A percentile compares a stretch with the other conserved stretches of the same genome.
Conservation (phyloP, 2,113 vertebrate genomes). For the Microcebus ravelobensis region DNA sequence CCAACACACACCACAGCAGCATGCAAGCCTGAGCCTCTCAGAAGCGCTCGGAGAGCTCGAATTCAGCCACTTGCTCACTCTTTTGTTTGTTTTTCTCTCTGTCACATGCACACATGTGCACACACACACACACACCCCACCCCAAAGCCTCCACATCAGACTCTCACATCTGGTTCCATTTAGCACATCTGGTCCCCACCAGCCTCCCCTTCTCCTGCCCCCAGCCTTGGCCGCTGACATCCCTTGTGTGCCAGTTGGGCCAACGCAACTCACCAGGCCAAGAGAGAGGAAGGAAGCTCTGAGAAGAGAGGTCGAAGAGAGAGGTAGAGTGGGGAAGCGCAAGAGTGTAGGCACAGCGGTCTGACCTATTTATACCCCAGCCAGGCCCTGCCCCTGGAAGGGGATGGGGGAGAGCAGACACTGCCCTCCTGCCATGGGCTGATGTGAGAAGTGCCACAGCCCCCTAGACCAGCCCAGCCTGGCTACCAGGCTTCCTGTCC, state of each 20-base stretch:
- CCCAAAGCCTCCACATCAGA: neutral
- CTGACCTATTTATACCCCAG: constrained; percentile 76
- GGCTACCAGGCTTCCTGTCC: neutral
- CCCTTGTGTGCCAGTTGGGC: neutral
- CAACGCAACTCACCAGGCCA: constrained; percentile 17
- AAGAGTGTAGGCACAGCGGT: constrained; percentile 6
- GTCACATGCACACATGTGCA: neutral
- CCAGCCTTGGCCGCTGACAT: neutral
- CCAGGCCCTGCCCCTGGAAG: constrained; percentile 69
- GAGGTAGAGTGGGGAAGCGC: neutral
- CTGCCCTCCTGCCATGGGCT: neutral
- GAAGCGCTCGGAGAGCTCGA: neutral
- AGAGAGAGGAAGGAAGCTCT: neutral
- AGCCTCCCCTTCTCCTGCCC: neutral
- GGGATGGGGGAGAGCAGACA: constrained; percentile 1
- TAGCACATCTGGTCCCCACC: constrained; percentile 1
- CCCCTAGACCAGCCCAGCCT: neutral
- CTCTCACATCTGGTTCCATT: constrained; percentile 35
- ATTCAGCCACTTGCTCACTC: neutral
- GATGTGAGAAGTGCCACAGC: neutral
- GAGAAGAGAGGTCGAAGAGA: neutral
- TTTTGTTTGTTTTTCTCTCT: neutral
- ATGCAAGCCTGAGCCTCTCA: rapidly evolving
- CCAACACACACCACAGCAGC: neutral
- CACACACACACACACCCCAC: neutral